Conservation (phyloP, 2,888 invertebrate genomes). For the Acleris cristana region DNA sequence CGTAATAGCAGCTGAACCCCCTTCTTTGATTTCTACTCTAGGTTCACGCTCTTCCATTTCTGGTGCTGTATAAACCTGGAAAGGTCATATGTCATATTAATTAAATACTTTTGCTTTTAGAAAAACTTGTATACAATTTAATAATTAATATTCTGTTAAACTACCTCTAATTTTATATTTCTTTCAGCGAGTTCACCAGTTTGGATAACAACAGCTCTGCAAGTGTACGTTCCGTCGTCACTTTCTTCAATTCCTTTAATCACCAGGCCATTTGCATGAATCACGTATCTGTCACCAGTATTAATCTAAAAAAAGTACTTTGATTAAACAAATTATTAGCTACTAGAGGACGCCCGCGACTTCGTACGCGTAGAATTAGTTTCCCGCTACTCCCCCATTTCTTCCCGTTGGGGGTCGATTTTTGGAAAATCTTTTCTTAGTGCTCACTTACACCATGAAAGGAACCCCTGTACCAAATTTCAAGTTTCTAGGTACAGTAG, state of each 20-base stretch:
- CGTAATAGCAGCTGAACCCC: slow-evolving; percentile 88
- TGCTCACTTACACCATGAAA: too few relatives aligned
- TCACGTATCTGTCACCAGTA: slow-evolving; percentile 88
- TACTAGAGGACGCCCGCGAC: too few relatives aligned
- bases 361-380: too few relatives aligned
- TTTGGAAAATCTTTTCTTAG: too few relatives aligned
- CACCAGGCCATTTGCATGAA: slow-evolving; percentile 89
- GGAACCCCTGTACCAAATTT: too few relatives aligned
- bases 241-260: slow-evolving; percentile 91
- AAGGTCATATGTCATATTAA: background rate
- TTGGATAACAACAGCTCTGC: slow-evolving; percentile 92
- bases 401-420: too few relatives aligned
- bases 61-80: slow-evolving; percentile 89
- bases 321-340: background rate
- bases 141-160: background rate
- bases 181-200: slow-evolving; percentile 91
- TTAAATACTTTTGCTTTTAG: background rate
- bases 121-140: background rate
- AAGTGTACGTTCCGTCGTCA: slow-evolving; percentile 94
- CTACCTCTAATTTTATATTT: slow-evolving; percentile 91
- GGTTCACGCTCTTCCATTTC: slow-evolving; percentile 86
- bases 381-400: too few relatives aligned
- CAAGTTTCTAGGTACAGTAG: too few relatives aligned
- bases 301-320: slow-evolving; percentile 77
- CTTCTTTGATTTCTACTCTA: slow-evolving; percentile 89